These are phyloP conservation scores for Epinephelus cyanopodus DNA, from an alignment of 2,113 vertebrate species.

Conservation along the genomic window DNA sequence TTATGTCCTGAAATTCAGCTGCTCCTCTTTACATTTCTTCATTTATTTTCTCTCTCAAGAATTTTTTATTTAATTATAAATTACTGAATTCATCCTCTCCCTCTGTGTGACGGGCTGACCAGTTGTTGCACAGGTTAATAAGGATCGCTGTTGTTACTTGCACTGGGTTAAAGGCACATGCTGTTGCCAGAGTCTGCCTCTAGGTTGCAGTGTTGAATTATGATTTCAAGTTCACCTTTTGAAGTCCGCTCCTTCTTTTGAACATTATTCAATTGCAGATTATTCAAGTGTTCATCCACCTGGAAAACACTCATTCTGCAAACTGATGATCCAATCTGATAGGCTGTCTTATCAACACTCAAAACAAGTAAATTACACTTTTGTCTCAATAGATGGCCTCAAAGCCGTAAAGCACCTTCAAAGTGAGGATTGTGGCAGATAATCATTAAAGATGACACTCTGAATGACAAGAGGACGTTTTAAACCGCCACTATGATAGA, in stretches of 20 bases:
- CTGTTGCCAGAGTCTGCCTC: slow-evolving; percentile 53
- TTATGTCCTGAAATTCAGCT: neutral
- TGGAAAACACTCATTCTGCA: slow-evolving; percentile 52
- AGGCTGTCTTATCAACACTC: slow-evolving; percentile 33
- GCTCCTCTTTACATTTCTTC: neutral
- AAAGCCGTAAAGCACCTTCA: slow-evolving; percentile 40
- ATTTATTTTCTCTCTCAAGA: neutral
- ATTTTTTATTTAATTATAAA: neutral
- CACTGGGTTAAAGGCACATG: neutral
- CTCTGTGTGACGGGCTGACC: neutral
- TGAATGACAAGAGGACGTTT: slow-evolving; percentile 43
- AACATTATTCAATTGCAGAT: slow-evolving; percentile 42
- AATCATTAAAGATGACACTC: slow-evolving; percentile 47
- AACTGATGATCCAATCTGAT: slow-evolving; percentile 46
- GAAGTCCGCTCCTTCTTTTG: neutral
- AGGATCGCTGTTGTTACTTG: neutral
- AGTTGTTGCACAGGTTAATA: neutral
- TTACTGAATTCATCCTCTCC: neutral
- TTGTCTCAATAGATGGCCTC: slow-evolving; percentile 38
- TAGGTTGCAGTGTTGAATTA: slow-evolving; percentile 74
- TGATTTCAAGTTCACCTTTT: slow-evolving; percentile 37
- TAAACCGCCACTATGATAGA: slow-evolving; percentile 24
- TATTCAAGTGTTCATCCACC: slow-evolving; percentile 46
- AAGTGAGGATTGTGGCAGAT: slow-evolving; percentile 34
- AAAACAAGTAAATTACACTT: slow-evolving; percentile 51